These are phyloP conservation scores for Mesembrinibis cayennensis DNA, from an alignment of 2,113 vertebrate species.

Conservation along the genomic window DNA sequence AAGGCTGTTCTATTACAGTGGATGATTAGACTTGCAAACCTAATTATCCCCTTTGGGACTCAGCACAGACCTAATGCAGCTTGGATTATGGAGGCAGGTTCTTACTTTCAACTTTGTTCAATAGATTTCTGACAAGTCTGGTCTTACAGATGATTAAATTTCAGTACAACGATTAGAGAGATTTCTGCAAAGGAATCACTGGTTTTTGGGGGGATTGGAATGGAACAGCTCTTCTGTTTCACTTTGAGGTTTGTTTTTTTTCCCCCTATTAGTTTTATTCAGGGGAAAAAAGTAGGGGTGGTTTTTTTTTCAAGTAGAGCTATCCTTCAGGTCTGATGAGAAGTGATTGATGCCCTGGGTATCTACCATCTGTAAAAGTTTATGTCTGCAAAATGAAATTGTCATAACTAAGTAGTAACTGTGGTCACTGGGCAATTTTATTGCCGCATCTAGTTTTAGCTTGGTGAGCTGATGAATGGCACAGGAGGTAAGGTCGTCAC, in stretches of 20 bases:
- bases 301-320: background rate
- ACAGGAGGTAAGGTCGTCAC: background rate
- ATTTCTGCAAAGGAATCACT: slow-evolving; percentile 1
- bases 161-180: slow-evolving; percentile 18
- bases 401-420: background rate
- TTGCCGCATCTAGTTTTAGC: background rate
- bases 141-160: slow-evolving; percentile 62
- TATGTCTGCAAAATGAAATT: background rate
- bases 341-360: background rate
- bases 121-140: slow-evolving; percentile 48
- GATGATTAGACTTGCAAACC: slow-evolving; percentile 80
- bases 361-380: background rate
- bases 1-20: slow-evolving; percentile 76
- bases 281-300: background rate
- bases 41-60: slow-evolving; percentile 84
- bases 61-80: slow-evolving; percentile 56
- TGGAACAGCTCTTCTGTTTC: background rate
- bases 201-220: background rate
- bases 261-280: background rate
- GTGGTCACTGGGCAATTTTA: background rate
- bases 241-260: background rate
- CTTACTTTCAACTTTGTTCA: slow-evolving; percentile 58
- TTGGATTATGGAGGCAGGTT: slow-evolving; percentile 53
- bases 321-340: background rate
- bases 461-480: background rate